Evolutionary conservation across 2,113 vertebrate species (phyloP).

Genomic region (Gymnorhina tibicen): DNA sequence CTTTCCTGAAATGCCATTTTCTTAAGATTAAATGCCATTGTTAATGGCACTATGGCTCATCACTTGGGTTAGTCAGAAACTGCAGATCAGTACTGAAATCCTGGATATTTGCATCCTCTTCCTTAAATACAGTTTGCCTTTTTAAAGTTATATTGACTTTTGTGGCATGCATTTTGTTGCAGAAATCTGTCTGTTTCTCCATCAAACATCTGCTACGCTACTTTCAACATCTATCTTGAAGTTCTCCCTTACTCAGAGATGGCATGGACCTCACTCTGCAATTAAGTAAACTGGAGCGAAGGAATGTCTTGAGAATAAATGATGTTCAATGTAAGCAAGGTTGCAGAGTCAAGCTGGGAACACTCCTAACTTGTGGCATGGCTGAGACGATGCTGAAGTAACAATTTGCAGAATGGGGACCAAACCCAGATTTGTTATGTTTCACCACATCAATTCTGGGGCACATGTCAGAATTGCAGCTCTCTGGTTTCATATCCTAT

Average conservation of each 20-base stretch:
- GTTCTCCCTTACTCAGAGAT: neutral
- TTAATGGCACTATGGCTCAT: neutral
- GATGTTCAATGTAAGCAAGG: neutral
- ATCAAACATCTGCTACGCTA: slow-evolving; percentile 9
- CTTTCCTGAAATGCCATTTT: neutral
- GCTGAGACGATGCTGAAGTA: neutral
- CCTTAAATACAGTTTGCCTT: slow-evolving; percentile 3
- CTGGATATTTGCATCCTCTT: neutral
- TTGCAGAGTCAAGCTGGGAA: neutral
- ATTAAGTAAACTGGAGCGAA: neutral
- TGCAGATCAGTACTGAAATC: neutral
- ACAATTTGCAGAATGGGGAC: neutral
- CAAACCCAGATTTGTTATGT: neutral
- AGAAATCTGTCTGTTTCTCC: neutral
- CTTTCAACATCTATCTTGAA: neutral
- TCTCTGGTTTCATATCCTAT: neutral
- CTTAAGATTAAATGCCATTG: neutral
- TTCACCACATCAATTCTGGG: neutral
- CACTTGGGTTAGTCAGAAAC: neutral
- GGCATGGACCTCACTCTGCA: neutral
- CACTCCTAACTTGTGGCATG: neutral
- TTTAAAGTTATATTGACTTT: neutral
- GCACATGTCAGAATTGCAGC: neutral
- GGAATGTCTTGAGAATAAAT: neutral
- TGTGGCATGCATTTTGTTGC: neutral